Percentiles rank a stretch among this genome's conserved stretches.
Evolutionary conservation across 1,140 invertebrate genomes (phyloP).

Genomic region (Ostrea edulis): DNA sequence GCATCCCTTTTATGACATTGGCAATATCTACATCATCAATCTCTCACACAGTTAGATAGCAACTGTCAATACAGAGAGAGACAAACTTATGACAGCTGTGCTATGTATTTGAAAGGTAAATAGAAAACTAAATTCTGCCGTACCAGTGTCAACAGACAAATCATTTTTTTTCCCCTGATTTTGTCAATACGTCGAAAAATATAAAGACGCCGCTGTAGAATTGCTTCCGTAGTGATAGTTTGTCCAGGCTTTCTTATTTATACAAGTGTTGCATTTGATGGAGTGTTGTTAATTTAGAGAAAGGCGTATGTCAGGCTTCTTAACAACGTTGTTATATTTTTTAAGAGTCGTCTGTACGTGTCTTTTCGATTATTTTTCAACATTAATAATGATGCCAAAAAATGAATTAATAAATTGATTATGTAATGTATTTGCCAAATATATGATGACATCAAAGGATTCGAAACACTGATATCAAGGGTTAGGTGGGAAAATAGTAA

Average conservation of each 20-base stretch:
- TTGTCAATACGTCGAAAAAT: background rate
- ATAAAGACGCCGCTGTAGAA: background rate
- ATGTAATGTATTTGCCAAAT: too few species aligned
- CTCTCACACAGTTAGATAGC: background rate
- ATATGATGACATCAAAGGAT: too few species aligned
- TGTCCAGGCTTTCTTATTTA: background rate
- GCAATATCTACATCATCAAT: background rate
- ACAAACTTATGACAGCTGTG: constrained; percentile 7
- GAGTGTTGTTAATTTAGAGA: background rate
- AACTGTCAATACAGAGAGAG: background rate
- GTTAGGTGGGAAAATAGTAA: too few species aligned
- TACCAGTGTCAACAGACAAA: background rate
- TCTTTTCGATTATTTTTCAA: too few species aligned
- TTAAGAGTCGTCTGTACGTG: background rate
- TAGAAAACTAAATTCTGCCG: background rate
- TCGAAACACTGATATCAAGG: too few species aligned
- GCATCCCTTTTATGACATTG: background rate
- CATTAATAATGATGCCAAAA: too few species aligned
- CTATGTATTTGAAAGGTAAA: background rate
- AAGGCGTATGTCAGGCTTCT: background rate
- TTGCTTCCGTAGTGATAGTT: background rate
- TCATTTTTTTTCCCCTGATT: background rate
- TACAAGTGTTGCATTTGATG: background rate
- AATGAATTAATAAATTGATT: too few species aligned
- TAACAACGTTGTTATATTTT: background rate